A percentile compares a stretch with the other conserved stretches of the same genome.
phyloP scores from a whole-genome alignment of 2,888 invertebrate species.

The Drosophila koepferae region DNA sequence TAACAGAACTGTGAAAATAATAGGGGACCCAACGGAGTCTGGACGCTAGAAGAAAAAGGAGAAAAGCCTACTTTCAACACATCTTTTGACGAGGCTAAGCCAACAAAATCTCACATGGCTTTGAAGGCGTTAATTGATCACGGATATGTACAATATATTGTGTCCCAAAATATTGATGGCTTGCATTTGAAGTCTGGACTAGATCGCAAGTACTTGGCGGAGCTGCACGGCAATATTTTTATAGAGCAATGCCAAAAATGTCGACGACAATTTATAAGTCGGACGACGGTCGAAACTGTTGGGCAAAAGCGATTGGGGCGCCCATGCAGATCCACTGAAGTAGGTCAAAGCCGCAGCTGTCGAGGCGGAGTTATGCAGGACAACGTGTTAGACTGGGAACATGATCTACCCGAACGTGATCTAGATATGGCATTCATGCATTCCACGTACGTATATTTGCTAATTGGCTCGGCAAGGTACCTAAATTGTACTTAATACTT shows the following conservation, averaged over 20 bases:
- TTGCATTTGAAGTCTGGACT: conserved; percentile 96
- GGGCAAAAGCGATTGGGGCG: conserved; percentile 89
- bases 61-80: conserved; percentile 93
- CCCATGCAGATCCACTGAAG: conserved; percentile 85
- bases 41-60: conserved; percentile 97
- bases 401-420: conserved; percentile 94
- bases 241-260: conserved; percentile 95
- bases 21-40: conserved; percentile 88
- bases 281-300: conserved; percentile 92
- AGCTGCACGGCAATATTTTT: conserved; percentile 99
- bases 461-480: too few species aligned
- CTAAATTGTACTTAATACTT: neutral
- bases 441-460: conserved; percentile 86
- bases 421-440: conserved; percentile 93
- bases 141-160: conserved; percentile 92
- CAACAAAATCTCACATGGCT: conserved; percentile 97
- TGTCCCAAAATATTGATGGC: conserved; percentile 99
- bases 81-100: conserved; percentile 95
- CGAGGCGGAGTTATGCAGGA: conserved; percentile 96
- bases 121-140: conserved; percentile 91
- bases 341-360: conserved; percentile 88
- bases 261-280: conserved; percentile 93
- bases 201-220: conserved; percentile 91
- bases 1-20: neutral
- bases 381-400: conserved; percentile 98